These are phyloP conservation scores for Macroramphosus scolopax DNA, from an alignment of 2,797 vertebrate genomes.

Conservation along the genomic window DNA sequence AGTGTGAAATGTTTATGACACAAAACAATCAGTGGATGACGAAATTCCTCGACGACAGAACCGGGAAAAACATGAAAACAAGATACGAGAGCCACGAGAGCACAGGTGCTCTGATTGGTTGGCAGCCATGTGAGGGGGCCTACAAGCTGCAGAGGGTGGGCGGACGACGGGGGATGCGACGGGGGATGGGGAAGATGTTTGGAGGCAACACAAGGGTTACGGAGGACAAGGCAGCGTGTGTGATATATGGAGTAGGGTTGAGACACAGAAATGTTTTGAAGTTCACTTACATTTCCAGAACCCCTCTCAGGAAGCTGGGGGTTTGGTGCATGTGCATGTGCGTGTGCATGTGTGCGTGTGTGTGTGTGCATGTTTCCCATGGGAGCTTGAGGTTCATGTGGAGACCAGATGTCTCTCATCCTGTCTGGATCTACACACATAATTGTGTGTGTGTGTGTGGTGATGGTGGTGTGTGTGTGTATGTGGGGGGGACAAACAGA, in stretches of 20 bases:
- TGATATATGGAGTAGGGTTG: conserved; percentile 44
- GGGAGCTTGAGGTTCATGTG: conserved; percentile 53
- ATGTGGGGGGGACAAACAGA: no score
- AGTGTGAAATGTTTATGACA: not conserved
- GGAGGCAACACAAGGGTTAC: conserved; percentile 31
- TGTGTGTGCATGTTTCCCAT: conserved; percentile 7
- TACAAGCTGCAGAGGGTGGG: conserved; percentile 38
- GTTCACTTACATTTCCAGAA: conserved; percentile 29
- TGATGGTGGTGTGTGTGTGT: no score
- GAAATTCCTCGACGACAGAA: conserved; percentile 25
- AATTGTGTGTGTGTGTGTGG: not conserved
- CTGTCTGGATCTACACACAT: conserved; percentile 41
- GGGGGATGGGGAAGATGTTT: conserved; percentile 48
- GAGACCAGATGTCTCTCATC: conserved; percentile 71
- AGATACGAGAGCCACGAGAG: conserved; percentile 14
- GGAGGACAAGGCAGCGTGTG: conserved; percentile 47
- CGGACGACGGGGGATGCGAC: conserved; percentile 25
- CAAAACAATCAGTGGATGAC: conserved; percentile 10
- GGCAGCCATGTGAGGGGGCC: conserved; percentile 42
- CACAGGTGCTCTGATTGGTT: conserved; percentile 38
- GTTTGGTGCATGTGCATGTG: conserved; percentile 5
- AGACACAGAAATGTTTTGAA: conserved; percentile 28
- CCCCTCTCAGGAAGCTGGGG: conserved; percentile 37
- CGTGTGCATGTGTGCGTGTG: not conserved
- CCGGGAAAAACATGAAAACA: conserved; percentile 19